phyloP scores from a whole-genome alignment of 23 tunicate genomes.

The Clavelina lepadiformis region DNA sequence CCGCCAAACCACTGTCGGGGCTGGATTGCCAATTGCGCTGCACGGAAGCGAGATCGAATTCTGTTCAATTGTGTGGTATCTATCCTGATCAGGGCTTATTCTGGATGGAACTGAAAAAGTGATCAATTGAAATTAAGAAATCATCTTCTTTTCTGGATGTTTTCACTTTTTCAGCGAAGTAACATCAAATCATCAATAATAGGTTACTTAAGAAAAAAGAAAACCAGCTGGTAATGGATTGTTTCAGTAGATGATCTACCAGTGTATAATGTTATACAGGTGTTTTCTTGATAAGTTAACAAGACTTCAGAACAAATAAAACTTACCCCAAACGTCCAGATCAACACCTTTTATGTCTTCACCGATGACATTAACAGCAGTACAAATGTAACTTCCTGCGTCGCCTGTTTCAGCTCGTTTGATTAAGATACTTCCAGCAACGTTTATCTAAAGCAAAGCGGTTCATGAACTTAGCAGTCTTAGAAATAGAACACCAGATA shows the following conservation, averaged over 20 bases:
- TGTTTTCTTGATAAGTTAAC: too few species aligned
- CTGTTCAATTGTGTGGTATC: conserved; percentile 58
- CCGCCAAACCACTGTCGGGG: conserved; percentile 52
- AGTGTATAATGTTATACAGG: too few species aligned
- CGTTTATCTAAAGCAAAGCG: conserved; percentile 34
- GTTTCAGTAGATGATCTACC: too few species aligned
- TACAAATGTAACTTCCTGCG: conserved; percentile 83
- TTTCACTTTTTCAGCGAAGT: too few species aligned
- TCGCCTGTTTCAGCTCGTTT: conserved; percentile 36
- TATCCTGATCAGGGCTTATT: conserved; percentile 21
- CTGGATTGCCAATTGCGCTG: conserved; percentile 57
- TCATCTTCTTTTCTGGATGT: background rate
- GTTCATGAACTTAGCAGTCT: background rate
- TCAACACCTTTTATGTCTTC: conserved; percentile 22
- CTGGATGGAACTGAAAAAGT: conserved; percentile 51
- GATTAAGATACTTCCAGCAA: conserved; percentile 59
- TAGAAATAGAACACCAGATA: background rate
- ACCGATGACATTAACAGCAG: conserved; percentile 71
- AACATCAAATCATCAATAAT: too few species aligned
- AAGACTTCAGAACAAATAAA: too few species aligned
- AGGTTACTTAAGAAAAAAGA: too few species aligned
- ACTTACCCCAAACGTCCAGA: conserved; percentile 92
- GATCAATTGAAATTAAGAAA: background rate
- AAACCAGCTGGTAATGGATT: too few species aligned
- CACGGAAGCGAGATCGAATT: conserved; percentile 45